Conservation (phyloP, 2,888 invertebrate species). For the Ennomos erosarius region DNA sequence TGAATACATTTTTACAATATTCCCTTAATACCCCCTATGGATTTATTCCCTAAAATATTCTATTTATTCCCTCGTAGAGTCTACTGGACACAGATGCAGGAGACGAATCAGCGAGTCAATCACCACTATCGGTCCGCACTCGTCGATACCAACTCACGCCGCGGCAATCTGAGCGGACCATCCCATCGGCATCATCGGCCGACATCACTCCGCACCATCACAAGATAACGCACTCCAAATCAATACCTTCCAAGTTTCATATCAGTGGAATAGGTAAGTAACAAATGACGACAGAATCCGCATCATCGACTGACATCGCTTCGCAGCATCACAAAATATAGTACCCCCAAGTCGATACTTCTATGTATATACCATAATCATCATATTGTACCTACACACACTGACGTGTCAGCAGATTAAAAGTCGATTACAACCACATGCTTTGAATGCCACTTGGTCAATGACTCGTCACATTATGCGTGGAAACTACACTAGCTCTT, state of each 20-base stretch:
- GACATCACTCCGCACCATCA: constrained; percentile 89
- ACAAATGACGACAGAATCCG: too few species aligned
- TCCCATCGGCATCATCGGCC: constrained; percentile 87
- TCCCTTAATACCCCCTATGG: too few species aligned
- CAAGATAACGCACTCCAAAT: constrained; percentile 80
- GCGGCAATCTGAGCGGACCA: constrained; percentile 92
- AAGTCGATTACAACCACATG: too few species aligned
- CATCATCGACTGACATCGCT: too few species aligned
- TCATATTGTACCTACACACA: too few species aligned
- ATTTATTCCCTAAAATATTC: not conserved
- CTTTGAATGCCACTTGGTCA: too few species aligned
- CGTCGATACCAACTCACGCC: constrained; percentile 92
- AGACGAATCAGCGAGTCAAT: constrained; percentile 92
- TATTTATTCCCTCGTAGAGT: constrained; percentile 83
- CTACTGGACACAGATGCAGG: constrained; percentile 91
- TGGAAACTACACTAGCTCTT: too few species aligned
- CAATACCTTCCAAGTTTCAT: constrained; percentile 79
- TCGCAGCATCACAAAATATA: too few species aligned
- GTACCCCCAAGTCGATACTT: too few species aligned
- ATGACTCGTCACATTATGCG: too few species aligned
- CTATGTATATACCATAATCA: too few species aligned
- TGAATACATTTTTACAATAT: not conserved
- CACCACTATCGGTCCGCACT: constrained; percentile 91
- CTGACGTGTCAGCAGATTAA: too few species aligned
- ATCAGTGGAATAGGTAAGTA: constrained; percentile 90